A percentile compares a stretch with the other conserved stretches of the same genome.
phyloP scores from a whole-genome alignment of 2,113 vertebrate genomes.

The Talpa occidentalis region DNA sequence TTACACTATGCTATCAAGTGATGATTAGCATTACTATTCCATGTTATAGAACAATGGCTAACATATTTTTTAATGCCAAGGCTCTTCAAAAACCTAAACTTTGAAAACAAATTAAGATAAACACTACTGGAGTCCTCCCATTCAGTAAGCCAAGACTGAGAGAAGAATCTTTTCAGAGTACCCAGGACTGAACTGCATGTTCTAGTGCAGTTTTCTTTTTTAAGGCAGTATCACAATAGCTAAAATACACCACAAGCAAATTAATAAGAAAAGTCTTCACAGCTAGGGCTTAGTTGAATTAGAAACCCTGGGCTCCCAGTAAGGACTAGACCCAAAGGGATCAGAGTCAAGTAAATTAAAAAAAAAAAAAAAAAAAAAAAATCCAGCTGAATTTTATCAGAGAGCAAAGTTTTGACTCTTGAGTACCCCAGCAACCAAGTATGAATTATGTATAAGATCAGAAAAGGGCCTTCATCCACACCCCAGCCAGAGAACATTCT shows the following conservation, averaged over 20 bases:
- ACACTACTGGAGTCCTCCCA: constrained; percentile 23
- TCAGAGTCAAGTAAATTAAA: constrained; percentile 81
- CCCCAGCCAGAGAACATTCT: constrained; percentile 74
- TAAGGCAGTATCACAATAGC: constrained; percentile 64
- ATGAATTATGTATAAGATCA: constrained; percentile 82
- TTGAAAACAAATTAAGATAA: constrained; percentile 66
- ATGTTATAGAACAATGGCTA: constrained; percentile 14
- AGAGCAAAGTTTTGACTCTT: constrained; percentile 75
- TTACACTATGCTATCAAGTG: not conserved
- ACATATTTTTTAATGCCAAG: constrained; percentile 25
- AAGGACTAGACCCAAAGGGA: constrained; percentile 71
- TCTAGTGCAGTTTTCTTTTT: constrained; percentile 12
- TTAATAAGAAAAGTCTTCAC: constrained; percentile 79
- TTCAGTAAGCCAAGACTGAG: constrained; percentile 37
- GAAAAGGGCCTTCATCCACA: constrained; percentile 78
- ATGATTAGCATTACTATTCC: not conserved
- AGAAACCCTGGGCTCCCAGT: constrained; percentile 70
- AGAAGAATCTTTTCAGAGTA: constrained; percentile 52
- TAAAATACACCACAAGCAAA: constrained; percentile 70
- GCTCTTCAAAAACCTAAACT: constrained; percentile 64
- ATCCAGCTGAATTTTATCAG: constrained; percentile 80
- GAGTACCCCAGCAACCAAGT: constrained; percentile 74
- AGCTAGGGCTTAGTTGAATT: constrained; percentile 75
- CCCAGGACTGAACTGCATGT: constrained; percentile 26
- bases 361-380: too few relatives aligned